Base-by-base conservation (phyloP, 2,888 invertebrate species). In the Drosophila recens region DNA sequence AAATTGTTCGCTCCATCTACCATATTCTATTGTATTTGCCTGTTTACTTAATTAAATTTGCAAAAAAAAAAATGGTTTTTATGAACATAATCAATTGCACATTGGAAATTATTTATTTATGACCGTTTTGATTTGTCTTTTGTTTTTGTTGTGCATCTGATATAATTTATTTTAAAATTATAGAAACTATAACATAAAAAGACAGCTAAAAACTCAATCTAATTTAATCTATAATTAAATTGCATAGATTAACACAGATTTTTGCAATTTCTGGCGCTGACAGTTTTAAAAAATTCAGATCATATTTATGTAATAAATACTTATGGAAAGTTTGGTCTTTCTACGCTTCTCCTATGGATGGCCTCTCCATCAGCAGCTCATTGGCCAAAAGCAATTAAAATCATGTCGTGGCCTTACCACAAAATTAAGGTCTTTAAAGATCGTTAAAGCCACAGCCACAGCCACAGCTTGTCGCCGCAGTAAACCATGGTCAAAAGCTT, bases 181-280 rank as follows among this genome's bases (percentile, higher is more conserved):
- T 20, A 72, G 43, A 40, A 61, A 23, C 13, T 30, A 57, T 2
- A 10, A 43, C 48, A 49, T 38, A 56, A 65, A 57, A 43, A 36
- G 17, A 27, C 38, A 57, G 56, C 45, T 51, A 40, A 46, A 51
- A 62, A 20, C 23, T 54, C 23, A 4, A n/a, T 27, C 59, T 75
- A 69, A 82, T 84, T 84, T 67, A 79, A 76, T 66, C 57, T 67
- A 67, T 63, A 82, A 80, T 80, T 82, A 73, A 84, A 64, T 73
- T 66, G 43, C 58, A 61, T 40, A 62, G 59, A 61, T 56, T 61
- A 54, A 53, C 40, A 54, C 51, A 34, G 8, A 49, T 20, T 33
- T 33, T 17, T 40, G n/a, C 13, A 10, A 3, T 51, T 5, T 17
- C 46, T 65, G 61, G 15, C 33, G 15, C 6, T 62, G 57, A 58